phyloP scores from a whole-genome alignment of 1,140 invertebrate species.

The Anthonomus grandis region DNA sequence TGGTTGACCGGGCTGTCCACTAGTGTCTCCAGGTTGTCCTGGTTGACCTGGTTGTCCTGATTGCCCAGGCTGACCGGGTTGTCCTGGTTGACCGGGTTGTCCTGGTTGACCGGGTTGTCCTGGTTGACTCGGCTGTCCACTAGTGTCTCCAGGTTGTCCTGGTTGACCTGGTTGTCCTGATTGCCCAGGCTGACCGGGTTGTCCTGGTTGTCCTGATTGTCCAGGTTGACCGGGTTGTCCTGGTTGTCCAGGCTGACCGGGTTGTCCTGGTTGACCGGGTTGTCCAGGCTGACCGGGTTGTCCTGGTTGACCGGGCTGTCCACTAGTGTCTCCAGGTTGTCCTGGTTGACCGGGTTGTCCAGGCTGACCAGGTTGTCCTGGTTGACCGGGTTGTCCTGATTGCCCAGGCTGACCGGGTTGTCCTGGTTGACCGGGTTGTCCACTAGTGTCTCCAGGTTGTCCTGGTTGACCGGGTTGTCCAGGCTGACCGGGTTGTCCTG shows the following conservation, averaged over 20 bases:
- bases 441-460: no score
- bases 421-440: no score
- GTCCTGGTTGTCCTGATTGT: conserved; percentile 62
- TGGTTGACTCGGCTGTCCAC: background rate
- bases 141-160: background rate
- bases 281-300: conserved; percentile 66
- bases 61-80: no score
- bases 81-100: no score
- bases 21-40: no score
- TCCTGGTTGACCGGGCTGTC: background rate
- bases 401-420: background rate
- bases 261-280: no score
- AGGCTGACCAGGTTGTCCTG: background rate
- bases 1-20: no score
- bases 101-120: background rate
- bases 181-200: conserved; percentile 53
- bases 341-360: conserved; percentile 6
- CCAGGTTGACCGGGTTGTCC: conserved; percentile 69
- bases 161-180: background rate
- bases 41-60: no score
- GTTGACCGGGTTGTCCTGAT: conserved; percentile 11
- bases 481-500: no score
- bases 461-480: no score
- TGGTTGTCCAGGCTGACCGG: conserved; percentile 64
- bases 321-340: background rate